Evolutionary conservation across 2,797 vertebrate species (phyloP), one percentile per base, ranked within the genome.

Genomic region (Sebastes minor): DNA sequence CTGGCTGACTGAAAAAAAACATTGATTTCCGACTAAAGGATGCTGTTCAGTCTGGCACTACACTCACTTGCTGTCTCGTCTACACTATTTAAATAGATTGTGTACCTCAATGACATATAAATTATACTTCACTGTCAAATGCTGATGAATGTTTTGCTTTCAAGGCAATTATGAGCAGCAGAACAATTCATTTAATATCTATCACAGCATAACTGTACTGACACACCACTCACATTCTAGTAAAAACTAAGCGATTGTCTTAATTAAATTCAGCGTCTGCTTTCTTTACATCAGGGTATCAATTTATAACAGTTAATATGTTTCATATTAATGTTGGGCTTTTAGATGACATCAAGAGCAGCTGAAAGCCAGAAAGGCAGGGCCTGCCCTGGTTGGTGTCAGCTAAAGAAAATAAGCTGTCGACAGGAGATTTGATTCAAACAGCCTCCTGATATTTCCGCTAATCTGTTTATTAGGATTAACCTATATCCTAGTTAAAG

Each of bases 401-500:
- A 64, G 28, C 38, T 59, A 38, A 76, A 33, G 30, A 63, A 32
- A 73, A 53, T 22, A 56, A 66, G 46, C 70, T 63, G n/a, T 49
- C 38, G 4, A 49, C 76, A 68, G n/a, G 20, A 38, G 66, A 23
- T 80, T 69, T 75, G 25, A 70, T 67, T 74, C 60, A 55, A 25
- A 32, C 42, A 63, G 52, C 18, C 46, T 74, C 69, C 22, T 74
- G 38, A 74, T 73, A 64, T 30, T 74, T 74, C 78, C 69, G 46
- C 32, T 82, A 70, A 86, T 81, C 68, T 42, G 56, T 86, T 81
- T 63, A 84, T 80, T 77, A 83, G 70, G 65, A 88, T 89, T 81
- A 83, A 90, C 33, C 52, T 56, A 71, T 55, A 80, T 81, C 63
- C 13, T 20, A 28, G 3, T 66, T 30, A 46, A 76, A 68, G 56